Conservation (phyloP, 2,888 invertebrate genomes). For the Chrysolina oricalcia region DNA sequence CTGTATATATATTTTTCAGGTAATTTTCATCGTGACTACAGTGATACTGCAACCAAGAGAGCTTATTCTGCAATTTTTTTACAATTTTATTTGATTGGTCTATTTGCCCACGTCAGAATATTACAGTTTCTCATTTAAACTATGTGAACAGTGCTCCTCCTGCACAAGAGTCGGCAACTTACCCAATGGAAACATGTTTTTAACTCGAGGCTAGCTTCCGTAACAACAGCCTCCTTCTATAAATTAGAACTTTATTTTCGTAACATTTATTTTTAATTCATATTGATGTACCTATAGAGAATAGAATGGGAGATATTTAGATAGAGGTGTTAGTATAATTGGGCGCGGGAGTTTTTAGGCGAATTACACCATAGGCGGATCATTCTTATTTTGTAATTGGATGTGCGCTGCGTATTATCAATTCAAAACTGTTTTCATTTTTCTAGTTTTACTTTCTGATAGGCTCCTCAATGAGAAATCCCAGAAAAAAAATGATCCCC, state of each 20-base stretch:
- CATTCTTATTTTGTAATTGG: background rate
- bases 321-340: slow-evolving; percentile 11
- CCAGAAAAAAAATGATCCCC: too few species aligned
- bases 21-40: too few species aligned
- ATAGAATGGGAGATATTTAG: slow-evolving; percentile 19
- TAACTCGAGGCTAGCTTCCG: background rate
- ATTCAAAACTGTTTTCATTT: too few species aligned
- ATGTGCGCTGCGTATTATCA: background rate
- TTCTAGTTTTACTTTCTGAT: too few species aligned
- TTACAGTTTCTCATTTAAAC: too few species aligned
- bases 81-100: too few species aligned
- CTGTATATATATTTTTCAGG: too few species aligned
- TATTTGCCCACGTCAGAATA: too few species aligned
- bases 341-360: slow-evolving; percentile 16
- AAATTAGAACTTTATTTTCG: slow-evolving; percentile 16
- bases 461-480: too few species aligned
- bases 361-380: slow-evolving; percentile 3
- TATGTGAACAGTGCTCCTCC: too few species aligned
- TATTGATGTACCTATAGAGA: slow-evolving; percentile 15
- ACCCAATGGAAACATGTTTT: slow-evolving; percentile 2
- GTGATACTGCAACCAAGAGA: too few species aligned
- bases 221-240: background rate
- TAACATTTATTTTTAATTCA: slow-evolving; percentile 20
- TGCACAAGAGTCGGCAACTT: background rate
- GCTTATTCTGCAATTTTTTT: too few species aligned